Base-by-base conservation (phyloP, 2,888 invertebrate species). In the Stenodema calcarata region DNA sequence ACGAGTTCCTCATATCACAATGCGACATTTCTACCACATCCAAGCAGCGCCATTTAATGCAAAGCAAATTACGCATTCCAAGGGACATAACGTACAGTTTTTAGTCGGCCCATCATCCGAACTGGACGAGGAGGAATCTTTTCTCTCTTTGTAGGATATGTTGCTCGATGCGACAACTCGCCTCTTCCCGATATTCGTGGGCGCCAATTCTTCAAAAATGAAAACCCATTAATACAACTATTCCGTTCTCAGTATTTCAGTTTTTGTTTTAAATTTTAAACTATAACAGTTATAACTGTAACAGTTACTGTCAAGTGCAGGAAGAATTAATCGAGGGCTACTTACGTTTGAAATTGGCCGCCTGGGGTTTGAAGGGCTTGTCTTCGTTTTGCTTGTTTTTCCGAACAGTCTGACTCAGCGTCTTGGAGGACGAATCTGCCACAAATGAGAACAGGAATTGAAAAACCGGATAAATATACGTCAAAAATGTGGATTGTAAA, bases 31-130 rank as follows among this genome's bases (percentile, higher is more conserved):
- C 62, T 62, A 62, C 62, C 62, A 62, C 18, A 47, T 18, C 62
- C 62, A 62, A 62, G 62, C 62, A 23, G 27, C 23, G 62, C 62
- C 11, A 62, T 18, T 62, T 18, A 12, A 12, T 62, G 18, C 50
- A 50, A 50, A 23, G 23, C 62, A 62, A 62, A 62, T 23, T 18
- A 50, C 16, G 16, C 50, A 62, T 62, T 35, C 73, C 14, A 35
- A 12, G 4, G n/a, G 41, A 35, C 50, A 16, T 35, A 30, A 84
- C 84, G 70, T 84, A 84, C 84, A 84, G 44, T 84, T 84, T 84
- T 84, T 84, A 27, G 84, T 84, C n/a, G 84, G 84, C 12, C 41
- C 82, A 16, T 84, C 84, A 54, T 80, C 80, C 35, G 84, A 73
- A 70, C 70, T 44, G 84, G 84, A 84, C 70, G 84, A 84, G 2